phyloP scores from a whole-genome alignment of 2,797 vertebrate genomes.

The Amazona finschi region DNA sequence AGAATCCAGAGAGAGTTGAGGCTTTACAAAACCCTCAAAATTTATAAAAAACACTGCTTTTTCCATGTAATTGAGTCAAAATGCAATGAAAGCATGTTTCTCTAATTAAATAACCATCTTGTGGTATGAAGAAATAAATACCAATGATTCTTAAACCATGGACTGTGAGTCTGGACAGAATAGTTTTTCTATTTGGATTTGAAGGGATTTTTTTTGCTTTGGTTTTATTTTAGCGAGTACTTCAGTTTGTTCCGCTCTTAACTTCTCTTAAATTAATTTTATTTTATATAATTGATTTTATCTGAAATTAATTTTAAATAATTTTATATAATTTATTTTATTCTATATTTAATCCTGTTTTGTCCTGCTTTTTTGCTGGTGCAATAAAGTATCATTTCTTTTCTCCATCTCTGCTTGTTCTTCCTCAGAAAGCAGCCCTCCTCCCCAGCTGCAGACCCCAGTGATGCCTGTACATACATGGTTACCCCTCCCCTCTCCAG shows the following conservation, averaged over 20 bases:
- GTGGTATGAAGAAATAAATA: slow-evolving; percentile 54
- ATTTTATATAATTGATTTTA: not conserved
- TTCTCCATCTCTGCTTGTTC: not conserved
- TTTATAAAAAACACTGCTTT: not conserved
- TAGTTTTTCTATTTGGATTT: not conserved
- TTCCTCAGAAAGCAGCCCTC: not conserved
- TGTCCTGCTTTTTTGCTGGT: not conserved
- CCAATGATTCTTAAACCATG: slow-evolving; percentile 24
- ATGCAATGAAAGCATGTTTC: slow-evolving; percentile 46
- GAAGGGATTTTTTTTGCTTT: not conserved
- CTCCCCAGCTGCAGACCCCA: not conserved
- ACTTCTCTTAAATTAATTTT: not conserved
- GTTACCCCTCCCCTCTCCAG: not conserved
- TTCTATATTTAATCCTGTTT: not conserved
- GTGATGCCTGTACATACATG: not conserved
- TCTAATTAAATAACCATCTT: slow-evolving; percentile 59
- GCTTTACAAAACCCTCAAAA: slow-evolving; percentile 31
- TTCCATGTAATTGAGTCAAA: slow-evolving; percentile 48
- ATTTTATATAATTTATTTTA: not conserved
- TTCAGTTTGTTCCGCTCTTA: not conserved
- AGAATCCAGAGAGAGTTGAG: slow-evolving; percentile 24
- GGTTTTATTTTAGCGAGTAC: not conserved
- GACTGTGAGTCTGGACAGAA: not conserved
- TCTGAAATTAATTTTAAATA: not conserved
- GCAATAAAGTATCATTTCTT: not conserved